Evolutionary conservation across 2,797 vertebrate genomes (phyloP).

Genomic region (Amblyraja radiata): DNA sequence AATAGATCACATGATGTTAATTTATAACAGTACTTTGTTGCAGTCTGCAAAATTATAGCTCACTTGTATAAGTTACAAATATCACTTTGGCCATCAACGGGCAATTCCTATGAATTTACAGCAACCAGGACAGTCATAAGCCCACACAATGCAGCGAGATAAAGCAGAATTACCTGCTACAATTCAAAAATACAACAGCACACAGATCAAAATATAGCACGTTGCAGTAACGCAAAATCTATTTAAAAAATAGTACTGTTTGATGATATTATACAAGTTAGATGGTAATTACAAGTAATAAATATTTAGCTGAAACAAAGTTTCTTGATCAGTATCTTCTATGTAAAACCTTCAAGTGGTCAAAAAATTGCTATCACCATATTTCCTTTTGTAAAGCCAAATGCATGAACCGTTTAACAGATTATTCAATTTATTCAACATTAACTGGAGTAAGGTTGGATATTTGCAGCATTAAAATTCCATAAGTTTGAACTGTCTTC

Average conservation of each 20-base stretch:
- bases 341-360: background rate
- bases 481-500: background rate
- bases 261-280: background rate
- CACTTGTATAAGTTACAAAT: background rate
- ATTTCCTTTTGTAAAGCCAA: conserved; percentile 6
- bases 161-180: background rate
- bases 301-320: background rate
- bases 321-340: background rate
- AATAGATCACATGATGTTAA: background rate
- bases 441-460: background rate
- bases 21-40: background rate
- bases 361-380: background rate
- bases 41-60: background rate
- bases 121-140: background rate
- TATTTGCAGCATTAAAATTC: background rate
- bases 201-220: background rate
- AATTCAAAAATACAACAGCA: background rate
- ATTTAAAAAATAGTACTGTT: background rate
- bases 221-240: background rate
- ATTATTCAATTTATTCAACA: background rate
- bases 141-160: background rate
- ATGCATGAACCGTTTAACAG: background rate
- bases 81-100: background rate
- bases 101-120: background rate
- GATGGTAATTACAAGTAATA: background rate